Conservation (phyloP, 2,797 vertebrate species). For the Acomys russatus region DNA sequence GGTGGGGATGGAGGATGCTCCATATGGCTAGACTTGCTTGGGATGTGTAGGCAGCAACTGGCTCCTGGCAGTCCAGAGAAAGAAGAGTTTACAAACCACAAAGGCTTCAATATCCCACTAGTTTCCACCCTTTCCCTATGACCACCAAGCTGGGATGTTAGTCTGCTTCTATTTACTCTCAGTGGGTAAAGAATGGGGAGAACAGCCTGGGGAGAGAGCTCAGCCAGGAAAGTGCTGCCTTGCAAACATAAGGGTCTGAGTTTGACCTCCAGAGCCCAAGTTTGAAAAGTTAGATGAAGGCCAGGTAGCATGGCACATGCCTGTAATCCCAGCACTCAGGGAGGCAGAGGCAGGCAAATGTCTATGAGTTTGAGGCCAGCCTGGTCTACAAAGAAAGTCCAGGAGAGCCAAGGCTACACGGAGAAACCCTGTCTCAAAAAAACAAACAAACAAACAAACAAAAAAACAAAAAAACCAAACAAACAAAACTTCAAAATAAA, state of each 20-base stretch:
- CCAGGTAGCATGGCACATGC: no score
- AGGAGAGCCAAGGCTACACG: no score
- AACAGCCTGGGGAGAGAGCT: neutral
- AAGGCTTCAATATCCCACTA: neutral
- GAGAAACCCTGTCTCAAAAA: no score
- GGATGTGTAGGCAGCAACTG: neutral
- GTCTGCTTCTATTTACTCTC: neutral
- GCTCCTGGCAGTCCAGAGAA: neutral
- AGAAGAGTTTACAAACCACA: neutral
- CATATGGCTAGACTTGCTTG: neutral
- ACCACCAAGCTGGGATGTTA: neutral
- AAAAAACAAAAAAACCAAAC: no score
- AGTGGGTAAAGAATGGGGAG: neutral
- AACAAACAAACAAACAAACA: no score
- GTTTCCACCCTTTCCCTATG: neutral
- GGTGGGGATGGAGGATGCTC: fast-evolving
- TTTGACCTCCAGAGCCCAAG: neutral
- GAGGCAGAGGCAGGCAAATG: no score
- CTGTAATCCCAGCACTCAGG: no score
- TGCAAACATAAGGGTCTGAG: neutral
- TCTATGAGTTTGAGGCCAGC: no score
- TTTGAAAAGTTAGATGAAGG: neutral
- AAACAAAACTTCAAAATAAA: neutral
- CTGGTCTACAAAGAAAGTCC: no score
- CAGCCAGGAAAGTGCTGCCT: neutral